Conservation (phyloP, 2,888 invertebrate species). For the Digitonthophagus gazella region DNA sequence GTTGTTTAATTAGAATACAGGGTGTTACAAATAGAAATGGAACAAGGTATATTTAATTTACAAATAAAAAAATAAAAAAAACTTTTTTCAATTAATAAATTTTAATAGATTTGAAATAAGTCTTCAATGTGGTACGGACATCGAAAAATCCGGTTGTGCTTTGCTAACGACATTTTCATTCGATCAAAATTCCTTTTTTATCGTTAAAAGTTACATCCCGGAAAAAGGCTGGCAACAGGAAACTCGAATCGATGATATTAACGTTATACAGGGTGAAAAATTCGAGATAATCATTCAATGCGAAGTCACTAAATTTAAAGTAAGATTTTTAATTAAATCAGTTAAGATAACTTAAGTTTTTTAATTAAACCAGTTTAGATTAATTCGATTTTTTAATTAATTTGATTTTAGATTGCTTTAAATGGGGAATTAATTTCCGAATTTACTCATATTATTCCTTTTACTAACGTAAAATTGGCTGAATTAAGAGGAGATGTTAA, state of each 20-base stretch:
- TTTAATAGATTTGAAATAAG: constrained; percentile 7
- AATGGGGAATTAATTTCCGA: constrained; percentile 1
- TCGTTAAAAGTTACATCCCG: not conserved
- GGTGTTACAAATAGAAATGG: not conserved
- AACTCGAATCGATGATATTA: constrained; percentile 1
- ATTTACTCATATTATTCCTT: constrained; percentile 3
- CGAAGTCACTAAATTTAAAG: constrained; percentile 11
- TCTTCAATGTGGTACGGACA: not conserved
- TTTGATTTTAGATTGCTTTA: constrained; percentile 9
- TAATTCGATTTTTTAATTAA: not conserved
- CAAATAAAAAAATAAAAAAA: not conserved
- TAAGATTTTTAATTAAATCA: not conserved
- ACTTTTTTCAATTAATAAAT: not conserved
- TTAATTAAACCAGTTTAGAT: not conserved
- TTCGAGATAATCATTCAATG: constrained; percentile 2
- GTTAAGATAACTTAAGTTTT: not conserved
- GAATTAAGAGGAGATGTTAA: constrained; percentile 7
- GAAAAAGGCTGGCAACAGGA: constrained; percentile 6
- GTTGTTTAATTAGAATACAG: constrained; percentile 1
- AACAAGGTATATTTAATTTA: not conserved
- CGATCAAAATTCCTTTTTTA: constrained; percentile 3
- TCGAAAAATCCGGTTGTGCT: constrained; percentile 8
- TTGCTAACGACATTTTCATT: constrained; percentile 1
- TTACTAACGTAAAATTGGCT: constrained; percentile 4
- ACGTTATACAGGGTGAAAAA: not conserved